Evolutionary conservation across 2,888 invertebrate species (phyloP), one percentile per base, ranked within the genome.

Genomic region (Pammene aurita): DNA sequence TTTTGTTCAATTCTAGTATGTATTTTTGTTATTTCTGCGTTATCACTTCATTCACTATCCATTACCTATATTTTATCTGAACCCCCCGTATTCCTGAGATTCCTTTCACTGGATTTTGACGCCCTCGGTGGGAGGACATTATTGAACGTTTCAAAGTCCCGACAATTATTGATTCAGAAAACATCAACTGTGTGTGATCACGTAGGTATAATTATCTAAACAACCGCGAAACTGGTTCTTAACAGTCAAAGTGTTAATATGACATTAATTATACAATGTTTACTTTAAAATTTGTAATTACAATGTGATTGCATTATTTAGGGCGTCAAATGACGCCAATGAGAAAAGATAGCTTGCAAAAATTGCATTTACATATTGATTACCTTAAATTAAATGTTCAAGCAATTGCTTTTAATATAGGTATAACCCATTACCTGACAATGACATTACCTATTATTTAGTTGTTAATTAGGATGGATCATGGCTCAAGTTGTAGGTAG

Each of bases 321-420:
- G 63, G 62, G 44, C 67, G 42, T 41, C 34, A 5, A 34, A 34
- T 67, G 62, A 67, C 67, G 67, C 50, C 56, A 63, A 48, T 13
- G 13, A 34, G 5, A 13, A 58, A 48, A 9, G 18, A 55, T 34
- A 38, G 35, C 34, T 67, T 63, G 67, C 67, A 57, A 18, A 67
- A 55, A 44, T 0, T 50, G 16, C 10, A 38, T 18, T 50, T 50
- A 34, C 16, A 6, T 34, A 34, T 54, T n/a, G n/a, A 54, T 54
- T 26, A 34, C 34, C 34, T 52, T 18, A 52, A 50, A 52, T 26
- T 13, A 26, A 26, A 1, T 26, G 26, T 18, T 50, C 26, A 26
- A 10, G 16, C 48, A 18, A 48, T 18, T 26, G 26, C n/a, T 2
- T 5, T 16, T 18, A 48, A 48, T 9, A 9, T 16, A 48, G 48